Evolutionary conservation across 2,888 invertebrate genomes (phyloP).

Genomic region (Lasioglossum malachurum): DNA sequence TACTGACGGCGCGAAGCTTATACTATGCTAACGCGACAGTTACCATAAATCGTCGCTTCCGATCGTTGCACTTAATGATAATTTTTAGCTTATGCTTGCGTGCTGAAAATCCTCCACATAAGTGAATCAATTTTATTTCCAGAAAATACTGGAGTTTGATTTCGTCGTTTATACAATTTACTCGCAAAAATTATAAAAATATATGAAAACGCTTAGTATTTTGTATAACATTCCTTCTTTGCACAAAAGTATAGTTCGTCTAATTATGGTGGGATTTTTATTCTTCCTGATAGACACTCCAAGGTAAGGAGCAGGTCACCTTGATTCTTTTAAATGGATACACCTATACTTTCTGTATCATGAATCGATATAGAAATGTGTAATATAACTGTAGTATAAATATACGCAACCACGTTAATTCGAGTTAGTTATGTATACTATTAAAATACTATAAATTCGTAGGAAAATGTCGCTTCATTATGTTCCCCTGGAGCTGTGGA

Average conservation of each 20-base stretch:
- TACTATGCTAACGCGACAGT: conserved; percentile 1
- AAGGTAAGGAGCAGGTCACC: no score
- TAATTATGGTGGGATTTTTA: no score
- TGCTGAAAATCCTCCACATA: not conserved
- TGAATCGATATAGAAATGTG: no score
- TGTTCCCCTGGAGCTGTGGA: not conserved
- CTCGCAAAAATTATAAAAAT: not conserved
- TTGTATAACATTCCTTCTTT: not conserved
- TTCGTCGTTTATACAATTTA: not conserved
- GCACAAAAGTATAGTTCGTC: not conserved
- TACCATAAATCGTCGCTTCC: conserved; percentile 4
- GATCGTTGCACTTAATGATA: conserved; percentile 3
- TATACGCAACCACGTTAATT: no score
- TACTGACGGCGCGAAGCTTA: not conserved
- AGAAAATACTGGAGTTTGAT: not conserved
- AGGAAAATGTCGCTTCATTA: no score
- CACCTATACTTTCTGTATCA: no score
- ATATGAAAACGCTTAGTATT: not conserved
- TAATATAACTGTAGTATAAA: no score
- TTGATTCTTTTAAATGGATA: no score
- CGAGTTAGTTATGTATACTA: not conserved
- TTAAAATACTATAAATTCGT: not conserved
- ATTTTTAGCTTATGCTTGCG: not conserved
- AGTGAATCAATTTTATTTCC: not conserved
- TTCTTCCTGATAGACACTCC: no score